A percentile compares a stretch with the other conserved stretches of the same genome.
Conservation (phyloP, 2,888 invertebrate species). For the Synergus itoensis region DNA sequence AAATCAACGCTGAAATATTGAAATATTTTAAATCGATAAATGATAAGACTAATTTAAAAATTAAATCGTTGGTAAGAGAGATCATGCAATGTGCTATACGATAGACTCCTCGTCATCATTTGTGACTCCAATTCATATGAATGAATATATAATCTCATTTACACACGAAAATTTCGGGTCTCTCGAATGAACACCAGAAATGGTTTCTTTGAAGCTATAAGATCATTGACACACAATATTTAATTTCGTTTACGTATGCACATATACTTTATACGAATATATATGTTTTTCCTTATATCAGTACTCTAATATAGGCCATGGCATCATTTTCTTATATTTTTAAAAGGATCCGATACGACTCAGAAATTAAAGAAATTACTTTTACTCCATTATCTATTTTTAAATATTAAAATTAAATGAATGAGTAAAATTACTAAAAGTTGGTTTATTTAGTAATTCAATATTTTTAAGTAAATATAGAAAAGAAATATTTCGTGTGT, state of each 20-base stretch:
- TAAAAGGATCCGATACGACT: slow-evolving; percentile 58
- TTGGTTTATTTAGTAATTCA: too few relatives aligned
- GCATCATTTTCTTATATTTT: slow-evolving; percentile 63
- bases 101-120: not conserved
- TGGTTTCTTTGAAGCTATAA: slow-evolving; percentile 6
- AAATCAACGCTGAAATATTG: not conserved
- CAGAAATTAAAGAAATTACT: not conserved
- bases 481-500: not conserved
- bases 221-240: slow-evolving; percentile 32
- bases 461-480: not conserved
- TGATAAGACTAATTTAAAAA: not conserved
- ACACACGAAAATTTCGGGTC: not conserved
- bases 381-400: not conserved
- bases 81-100: slow-evolving; percentile 16
- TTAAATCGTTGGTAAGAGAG: not conserved
- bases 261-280: slow-evolving; percentile 42
- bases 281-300: slow-evolving; percentile 41
- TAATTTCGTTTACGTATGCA: slow-evolving; percentile 35
- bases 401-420: too few relatives aligned
- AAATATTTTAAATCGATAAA: slow-evolving; percentile 9
- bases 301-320: slow-evolving; percentile 71
- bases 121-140: too few relatives aligned
- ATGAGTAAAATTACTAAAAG: too few relatives aligned
- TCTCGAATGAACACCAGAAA: not conserved
- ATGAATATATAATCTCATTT: not conserved